phyloP scores from a whole-genome alignment of 1,140 invertebrate species.

The Uloborus diversus region DNA sequence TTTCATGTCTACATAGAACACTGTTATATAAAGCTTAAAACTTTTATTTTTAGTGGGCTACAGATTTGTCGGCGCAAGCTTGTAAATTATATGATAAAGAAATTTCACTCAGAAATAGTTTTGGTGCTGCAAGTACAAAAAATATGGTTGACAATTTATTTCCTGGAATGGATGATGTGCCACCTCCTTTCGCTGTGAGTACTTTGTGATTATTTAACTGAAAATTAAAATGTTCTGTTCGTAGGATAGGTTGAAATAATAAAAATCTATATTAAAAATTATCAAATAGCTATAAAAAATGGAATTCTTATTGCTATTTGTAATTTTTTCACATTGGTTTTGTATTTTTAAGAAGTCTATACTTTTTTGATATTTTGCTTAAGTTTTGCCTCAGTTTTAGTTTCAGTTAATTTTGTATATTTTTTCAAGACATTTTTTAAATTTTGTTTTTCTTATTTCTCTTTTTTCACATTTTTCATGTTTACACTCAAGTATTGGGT shows the following conservation, averaged over 20 bases:
- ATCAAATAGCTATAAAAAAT: not conserved
- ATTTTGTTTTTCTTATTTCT: not conserved
- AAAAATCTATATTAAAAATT: not conserved
- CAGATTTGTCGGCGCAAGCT: slow-evolving; percentile 78
- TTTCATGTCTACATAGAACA: no score
- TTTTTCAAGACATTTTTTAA: not conserved
- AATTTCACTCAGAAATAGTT: slow-evolving; percentile 75
- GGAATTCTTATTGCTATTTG: not conserved
- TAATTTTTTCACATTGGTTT: not conserved
- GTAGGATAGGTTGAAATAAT: no score
- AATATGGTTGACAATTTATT: slow-evolving; percentile 89
- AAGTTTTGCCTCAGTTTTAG: not conserved
- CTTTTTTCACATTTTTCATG: not conserved
- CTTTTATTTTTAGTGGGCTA: slow-evolving; percentile 68
- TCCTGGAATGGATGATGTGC: slow-evolving; percentile 85
- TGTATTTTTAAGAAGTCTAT: not conserved
- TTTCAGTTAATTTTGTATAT: not conserved
- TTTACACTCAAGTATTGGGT: not conserved
- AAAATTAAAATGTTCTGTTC: no score
- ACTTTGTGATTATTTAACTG: not conserved
- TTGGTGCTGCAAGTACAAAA: slow-evolving; percentile 78
- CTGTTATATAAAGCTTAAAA: no score
- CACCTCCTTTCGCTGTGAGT: slow-evolving; percentile 79
- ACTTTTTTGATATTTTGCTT: not conserved
- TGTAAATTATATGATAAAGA: slow-evolving; percentile 81